These are phyloP conservation scores for Campodea augens DNA, from an alignment of 1,140 invertebrate species.

Conservation along the genomic window DNA sequence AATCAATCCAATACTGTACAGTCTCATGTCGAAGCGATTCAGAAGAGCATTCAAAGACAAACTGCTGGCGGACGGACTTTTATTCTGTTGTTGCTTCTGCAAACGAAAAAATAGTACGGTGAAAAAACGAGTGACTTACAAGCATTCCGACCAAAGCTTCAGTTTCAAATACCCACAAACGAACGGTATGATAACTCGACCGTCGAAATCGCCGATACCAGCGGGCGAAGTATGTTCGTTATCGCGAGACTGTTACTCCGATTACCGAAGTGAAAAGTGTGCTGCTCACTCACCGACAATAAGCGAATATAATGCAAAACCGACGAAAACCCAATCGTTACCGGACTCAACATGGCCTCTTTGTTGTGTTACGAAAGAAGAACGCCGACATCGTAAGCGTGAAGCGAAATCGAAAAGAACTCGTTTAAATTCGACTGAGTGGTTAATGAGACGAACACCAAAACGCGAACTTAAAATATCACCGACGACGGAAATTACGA, in stretches of 20 bases:
- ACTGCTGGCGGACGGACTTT: background rate
- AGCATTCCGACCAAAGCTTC: background rate
- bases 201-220: background rate
- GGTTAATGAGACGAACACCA: background rate
- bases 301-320: background rate
- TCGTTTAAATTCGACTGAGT: background rate
- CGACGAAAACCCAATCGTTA: background rate
- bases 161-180: background rate
- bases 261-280: background rate
- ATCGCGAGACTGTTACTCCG: background rate
- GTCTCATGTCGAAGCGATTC: slow-evolving; percentile 74
- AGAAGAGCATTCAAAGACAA: slow-evolving; percentile 50
- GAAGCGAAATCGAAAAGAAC: background rate
- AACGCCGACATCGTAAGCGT: background rate
- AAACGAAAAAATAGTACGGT: background rate
- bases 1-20: slow-evolving; percentile 80
- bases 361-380: background rate
- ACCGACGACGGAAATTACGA: background rate
- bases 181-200: background rate
- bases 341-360: background rate
- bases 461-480: background rate
- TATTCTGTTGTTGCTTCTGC: background rate
- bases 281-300: background rate
- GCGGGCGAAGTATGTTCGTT: background rate
- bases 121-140: background rate